Conservation (phyloP, 2,888 invertebrate genomes). For the Oligia latruncula region DNA sequence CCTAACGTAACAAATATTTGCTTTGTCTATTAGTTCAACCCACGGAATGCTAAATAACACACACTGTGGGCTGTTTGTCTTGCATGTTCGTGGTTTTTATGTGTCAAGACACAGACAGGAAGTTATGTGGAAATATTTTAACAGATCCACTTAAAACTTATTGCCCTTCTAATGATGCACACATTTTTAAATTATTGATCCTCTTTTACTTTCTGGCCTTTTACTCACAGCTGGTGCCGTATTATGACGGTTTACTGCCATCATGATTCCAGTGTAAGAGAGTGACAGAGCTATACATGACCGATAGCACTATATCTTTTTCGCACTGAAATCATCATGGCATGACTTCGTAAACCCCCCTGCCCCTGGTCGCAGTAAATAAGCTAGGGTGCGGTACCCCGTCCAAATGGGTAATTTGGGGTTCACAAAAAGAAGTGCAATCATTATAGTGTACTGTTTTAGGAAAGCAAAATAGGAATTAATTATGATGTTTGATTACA, state of each 20-base stretch:
- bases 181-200: not conserved
- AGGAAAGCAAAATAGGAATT: not conserved
- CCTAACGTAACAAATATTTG: constrained; percentile 34
- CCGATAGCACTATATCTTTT: no score
- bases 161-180: not conserved
- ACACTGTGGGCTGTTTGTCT: constrained; percentile 6
- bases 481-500: not conserved
- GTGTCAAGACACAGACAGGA: constrained; percentile 2
- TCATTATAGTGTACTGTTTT: no score
- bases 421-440: no score
- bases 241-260: no score
- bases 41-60: constrained; percentile 6
- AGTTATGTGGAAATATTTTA: constrained; percentile 1
- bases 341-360: no score
- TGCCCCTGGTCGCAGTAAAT: not conserved
- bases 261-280: no score
- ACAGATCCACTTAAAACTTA: not conserved
- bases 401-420: not conserved
- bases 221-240: not conserved
- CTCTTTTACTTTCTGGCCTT: not conserved
- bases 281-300: no score
- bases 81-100: constrained; percentile 2
- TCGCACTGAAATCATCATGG: no score
- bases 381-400: not conserved
- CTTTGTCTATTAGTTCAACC: constrained; percentile 27